Evolutionary conservation across 2,888 invertebrate species (phyloP).

Genomic region (Beris chalybata): DNA sequence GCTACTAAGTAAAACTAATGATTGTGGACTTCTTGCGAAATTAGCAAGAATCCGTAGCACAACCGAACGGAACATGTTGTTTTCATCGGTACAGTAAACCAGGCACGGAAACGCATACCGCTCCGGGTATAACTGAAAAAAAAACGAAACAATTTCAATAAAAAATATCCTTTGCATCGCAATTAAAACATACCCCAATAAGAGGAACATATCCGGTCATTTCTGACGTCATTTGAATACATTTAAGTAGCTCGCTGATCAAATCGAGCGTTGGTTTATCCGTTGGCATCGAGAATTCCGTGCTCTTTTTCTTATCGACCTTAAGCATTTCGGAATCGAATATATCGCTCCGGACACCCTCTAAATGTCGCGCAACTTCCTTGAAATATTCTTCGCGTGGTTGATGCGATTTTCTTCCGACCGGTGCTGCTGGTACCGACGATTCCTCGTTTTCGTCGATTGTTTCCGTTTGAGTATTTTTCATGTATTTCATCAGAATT

Average conservation of each 20-base stretch:
- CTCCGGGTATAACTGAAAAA: slow-evolving; percentile 18
- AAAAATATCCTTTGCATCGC: not conserved
- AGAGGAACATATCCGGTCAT: slow-evolving; percentile 45
- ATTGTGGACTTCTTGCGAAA: slow-evolving; percentile 49
- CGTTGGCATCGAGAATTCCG: slow-evolving; percentile 49
- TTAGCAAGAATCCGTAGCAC: slow-evolving; percentile 53
- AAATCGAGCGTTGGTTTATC: slow-evolving; percentile 46
- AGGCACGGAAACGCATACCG: slow-evolving; percentile 48
- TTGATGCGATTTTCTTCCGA: slow-evolving; percentile 51
- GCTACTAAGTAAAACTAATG: slow-evolving; percentile 48
- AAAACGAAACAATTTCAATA: slow-evolving; percentile 9
- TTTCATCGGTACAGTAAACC: slow-evolving; percentile 50
- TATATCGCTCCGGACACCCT: slow-evolving; percentile 53
- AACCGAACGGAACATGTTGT: slow-evolving; percentile 48
- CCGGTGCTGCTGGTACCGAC: not conserved
- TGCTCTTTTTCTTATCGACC: slow-evolving; percentile 43
- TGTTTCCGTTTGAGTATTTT: slow-evolving; percentile 36
- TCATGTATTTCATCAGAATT: slow-evolving; percentile 50
- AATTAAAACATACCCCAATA: slow-evolving; percentile 46
- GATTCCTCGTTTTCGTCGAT: not conserved
- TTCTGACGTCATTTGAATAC: slow-evolving; percentile 49
- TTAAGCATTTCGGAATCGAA: slow-evolving; percentile 52
- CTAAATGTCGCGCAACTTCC: slow-evolving; percentile 53
- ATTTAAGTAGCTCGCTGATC: slow-evolving; percentile 51
- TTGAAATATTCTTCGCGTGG: slow-evolving; percentile 55